Percentiles rank a stretch among this genome's conserved stretches.
phyloP scores from a whole-genome alignment of 2,797 vertebrate genomes.

The Sebastes steindachneri region DNA sequence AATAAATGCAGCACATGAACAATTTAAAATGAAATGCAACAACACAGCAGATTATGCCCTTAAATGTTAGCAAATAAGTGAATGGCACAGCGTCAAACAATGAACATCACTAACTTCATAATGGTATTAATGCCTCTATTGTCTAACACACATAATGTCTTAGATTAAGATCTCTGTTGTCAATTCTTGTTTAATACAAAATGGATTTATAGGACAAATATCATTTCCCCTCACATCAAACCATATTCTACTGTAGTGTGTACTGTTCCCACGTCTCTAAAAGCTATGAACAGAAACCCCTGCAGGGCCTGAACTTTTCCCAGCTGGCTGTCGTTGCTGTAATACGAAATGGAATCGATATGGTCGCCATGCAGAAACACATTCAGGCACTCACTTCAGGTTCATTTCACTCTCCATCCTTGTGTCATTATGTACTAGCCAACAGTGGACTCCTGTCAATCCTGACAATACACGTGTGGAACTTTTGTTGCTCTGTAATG shows the following conservation, averaged over 20 bases:
- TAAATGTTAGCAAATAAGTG: too few species aligned
- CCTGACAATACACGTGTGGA: background rate
- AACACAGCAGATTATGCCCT: background rate
- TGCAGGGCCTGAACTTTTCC: constrained; percentile 39
- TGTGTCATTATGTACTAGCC: background rate
- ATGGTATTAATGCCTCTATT: background rate
- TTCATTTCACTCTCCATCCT: constrained; percentile 38
- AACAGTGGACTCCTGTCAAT: background rate
- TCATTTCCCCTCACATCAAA: constrained; percentile 8
- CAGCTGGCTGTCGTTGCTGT: constrained; percentile 26
- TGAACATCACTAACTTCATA: background rate
- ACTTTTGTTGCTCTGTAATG: background rate
- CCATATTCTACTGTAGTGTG: background rate
- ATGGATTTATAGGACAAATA: background rate
- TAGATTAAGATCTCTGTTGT: background rate
- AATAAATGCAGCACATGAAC: background rate
- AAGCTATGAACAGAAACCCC: constrained; percentile 28
- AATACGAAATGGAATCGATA: constrained; percentile 66
- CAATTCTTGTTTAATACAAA: background rate
- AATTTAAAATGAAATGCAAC: background rate
- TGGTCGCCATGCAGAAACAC: constrained; percentile 52
- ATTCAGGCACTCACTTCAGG: constrained; percentile 35
- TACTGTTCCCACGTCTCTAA: constrained; percentile 20
- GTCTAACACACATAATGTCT: background rate
- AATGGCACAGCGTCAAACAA: background rate